Base-by-base conservation (phyloP, 2,888 invertebrate species). In the Acrobeloides nanus region DNA sequence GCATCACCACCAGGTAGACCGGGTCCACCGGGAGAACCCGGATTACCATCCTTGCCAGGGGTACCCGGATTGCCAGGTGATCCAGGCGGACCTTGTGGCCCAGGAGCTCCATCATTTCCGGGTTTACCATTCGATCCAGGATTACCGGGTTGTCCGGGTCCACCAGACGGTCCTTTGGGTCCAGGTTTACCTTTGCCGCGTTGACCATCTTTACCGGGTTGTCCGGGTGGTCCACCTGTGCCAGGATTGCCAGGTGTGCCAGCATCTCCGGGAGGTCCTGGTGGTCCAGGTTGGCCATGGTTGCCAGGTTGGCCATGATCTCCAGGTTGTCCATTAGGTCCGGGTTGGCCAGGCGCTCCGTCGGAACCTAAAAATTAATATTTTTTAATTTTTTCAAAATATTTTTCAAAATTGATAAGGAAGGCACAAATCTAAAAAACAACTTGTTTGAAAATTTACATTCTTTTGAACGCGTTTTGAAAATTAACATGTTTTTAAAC, bases 281-380 rank as follows among this genome's bases (percentile, higher is more conserved):
- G 49, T 1, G 29, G 37, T 17, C 40, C 49, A 1, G 49, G 35
- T n/a, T 17, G 37, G 6, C 57, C 59, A 4, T 44, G 42, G 17
- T 37, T 49, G 25, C 59, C 63, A 12, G 58, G 53, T 18, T 25
- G 31, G 24, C 59, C 59, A 23, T 41, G 33, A 5, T 39, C 34
- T 54, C 65, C 64, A 12, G 52, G 53, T 21, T 42, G 38, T 6
- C 56, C 48, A 27, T 48, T 53, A 15, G 23, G 48, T 2, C 48
- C 56, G 6, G 46, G 42, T 21, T 25, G 32, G 6, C 57, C 57
- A 12, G 45, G 53, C 21, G 29, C 17, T 29, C 57, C 57, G 10
- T 59, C 29, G 10, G n/a, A 47, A 3, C 46, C 46, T 12, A 25
- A 33, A 29, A 29, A 29, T n/a, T n/a, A n/a, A n/a, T n/a, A n/a